Percentiles rank a stretch among this genome's conserved stretches.
These are phyloP conservation scores for Agriopis leucophaearia DNA, from an alignment of 2,888 invertebrate genomes.

Conservation along the genomic window DNA sequence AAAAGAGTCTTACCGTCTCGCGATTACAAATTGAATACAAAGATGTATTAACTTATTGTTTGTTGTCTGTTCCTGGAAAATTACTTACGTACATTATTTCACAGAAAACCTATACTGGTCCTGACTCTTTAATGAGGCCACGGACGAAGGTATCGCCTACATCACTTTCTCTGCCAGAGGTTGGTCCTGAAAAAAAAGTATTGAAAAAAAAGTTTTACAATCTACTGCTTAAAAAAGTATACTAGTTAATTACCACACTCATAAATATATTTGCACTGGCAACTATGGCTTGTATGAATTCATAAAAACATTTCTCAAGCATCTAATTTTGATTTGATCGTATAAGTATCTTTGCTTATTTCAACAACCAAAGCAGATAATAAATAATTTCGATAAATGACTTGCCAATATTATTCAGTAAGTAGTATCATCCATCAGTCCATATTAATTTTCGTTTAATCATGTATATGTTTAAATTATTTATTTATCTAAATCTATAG, in stretches of 20 bases:
- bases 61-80: not conserved
- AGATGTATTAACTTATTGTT: not conserved
- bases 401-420: not conserved
- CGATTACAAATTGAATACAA: too few relatives aligned
- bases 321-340: not conserved
- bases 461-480: not conserved
- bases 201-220: not conserved
- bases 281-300: not conserved
- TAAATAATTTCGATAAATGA: not conserved
- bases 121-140: constrained; percentile 60
- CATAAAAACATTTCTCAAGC: not conserved
- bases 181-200: constrained; percentile 35
- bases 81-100: constrained; percentile 45
- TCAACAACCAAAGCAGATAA: too few relatives aligned
- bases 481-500: not conserved
- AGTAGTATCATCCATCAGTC: not conserved
- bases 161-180: constrained; percentile 42
- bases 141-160: constrained; percentile 51
- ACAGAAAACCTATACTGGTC: constrained; percentile 64
- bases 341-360: not conserved
- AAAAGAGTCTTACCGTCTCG: too few relatives aligned
- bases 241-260: not conserved
- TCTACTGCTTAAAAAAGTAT: not conserved
- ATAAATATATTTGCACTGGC: too few relatives aligned
- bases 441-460: not conserved